A percentile compares a stretch with the other conserved stretches of the same genome.
Evolutionary conservation across 2,797 vertebrate genomes (phyloP).

Genomic region (Sebastes taczanowskii): DNA sequence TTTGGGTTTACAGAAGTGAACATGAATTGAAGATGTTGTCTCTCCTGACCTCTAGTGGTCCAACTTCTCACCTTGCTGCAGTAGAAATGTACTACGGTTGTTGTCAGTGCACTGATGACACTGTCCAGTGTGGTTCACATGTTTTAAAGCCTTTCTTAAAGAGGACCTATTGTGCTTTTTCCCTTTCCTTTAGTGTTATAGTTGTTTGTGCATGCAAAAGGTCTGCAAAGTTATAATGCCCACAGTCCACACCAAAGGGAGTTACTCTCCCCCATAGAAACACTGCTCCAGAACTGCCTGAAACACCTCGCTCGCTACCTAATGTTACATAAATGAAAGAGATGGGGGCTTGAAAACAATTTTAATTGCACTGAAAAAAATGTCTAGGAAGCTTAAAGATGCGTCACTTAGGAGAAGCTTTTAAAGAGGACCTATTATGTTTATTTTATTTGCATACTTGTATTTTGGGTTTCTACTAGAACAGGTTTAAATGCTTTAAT

Average conservation of each 20-base stretch:
- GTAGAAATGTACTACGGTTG: not conserved
- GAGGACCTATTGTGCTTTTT: too few relatives aligned
- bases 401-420: too few relatives aligned
- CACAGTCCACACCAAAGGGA: too few relatives aligned
- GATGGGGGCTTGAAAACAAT: not conserved
- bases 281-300: too few relatives aligned
- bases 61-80: not conserved
- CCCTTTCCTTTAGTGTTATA: too few relatives aligned
- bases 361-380: not conserved
- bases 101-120: not conserved
- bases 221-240: too few relatives aligned
- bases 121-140: not conserved
- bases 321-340: not conserved
- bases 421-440: too few relatives aligned
- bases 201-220: too few relatives aligned
- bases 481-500: too few relatives aligned
- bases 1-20: not conserved
- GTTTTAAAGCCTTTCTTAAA: not conserved
- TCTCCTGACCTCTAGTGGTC: conserved; percentile 14
- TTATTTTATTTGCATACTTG: too few relatives aligned
- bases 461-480: too few relatives aligned
- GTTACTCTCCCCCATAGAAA: too few relatives aligned
- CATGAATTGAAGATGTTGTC: not conserved
- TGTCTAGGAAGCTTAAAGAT: not conserved
- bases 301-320: not conserved